phyloP scores from a whole-genome alignment of 2,888 invertebrate species.

The Pollenia griseotomentosa region DNA sequence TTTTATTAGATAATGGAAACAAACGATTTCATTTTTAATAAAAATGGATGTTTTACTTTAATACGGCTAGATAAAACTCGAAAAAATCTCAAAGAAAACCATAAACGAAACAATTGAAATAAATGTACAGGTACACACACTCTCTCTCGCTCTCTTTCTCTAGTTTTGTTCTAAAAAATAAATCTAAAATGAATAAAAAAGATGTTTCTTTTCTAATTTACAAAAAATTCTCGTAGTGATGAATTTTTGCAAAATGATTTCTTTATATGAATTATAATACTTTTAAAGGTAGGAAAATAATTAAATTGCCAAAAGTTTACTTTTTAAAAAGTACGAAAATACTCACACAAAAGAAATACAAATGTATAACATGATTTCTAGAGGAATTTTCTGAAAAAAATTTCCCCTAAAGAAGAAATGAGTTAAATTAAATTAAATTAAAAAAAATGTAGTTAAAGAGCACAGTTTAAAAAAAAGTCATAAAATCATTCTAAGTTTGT shows the following conservation, averaged over 20 bases:
- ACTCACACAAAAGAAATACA: conserved; percentile 28
- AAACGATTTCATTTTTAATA: conserved; percentile 55
- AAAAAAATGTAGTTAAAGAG: conserved; percentile 41
- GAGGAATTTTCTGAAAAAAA: not conserved
- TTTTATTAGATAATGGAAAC: conserved; percentile 42
- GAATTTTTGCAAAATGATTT: conserved; percentile 6
- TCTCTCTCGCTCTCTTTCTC: conserved; percentile 15
- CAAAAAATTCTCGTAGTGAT: conserved; percentile 28
- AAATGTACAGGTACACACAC: conserved; percentile 53
- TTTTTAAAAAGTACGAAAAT: not conserved
- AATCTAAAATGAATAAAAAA: conserved; percentile 2
- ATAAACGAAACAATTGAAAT: conserved; percentile 23
- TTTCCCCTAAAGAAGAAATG: conserved; percentile 26
- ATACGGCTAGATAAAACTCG: conserved; percentile 64
- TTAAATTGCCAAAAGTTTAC: not conserved
- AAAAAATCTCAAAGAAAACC: conserved; percentile 50
- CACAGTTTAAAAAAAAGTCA: conserved; percentile 36
- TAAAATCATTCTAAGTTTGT: conserved; percentile 29
- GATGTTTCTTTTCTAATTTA: not conserved
- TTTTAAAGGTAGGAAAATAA: conserved; percentile 27
- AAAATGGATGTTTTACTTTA: conserved; percentile 12
- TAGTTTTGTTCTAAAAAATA: not conserved
- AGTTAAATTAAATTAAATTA: conserved; percentile 57
- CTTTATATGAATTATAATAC: conserved; percentile 30
- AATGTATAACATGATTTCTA: conserved; percentile 55